phyloP scores from a whole-genome alignment of 2,113 vertebrate species.

The Phylloscopus trochiloides region DNA sequence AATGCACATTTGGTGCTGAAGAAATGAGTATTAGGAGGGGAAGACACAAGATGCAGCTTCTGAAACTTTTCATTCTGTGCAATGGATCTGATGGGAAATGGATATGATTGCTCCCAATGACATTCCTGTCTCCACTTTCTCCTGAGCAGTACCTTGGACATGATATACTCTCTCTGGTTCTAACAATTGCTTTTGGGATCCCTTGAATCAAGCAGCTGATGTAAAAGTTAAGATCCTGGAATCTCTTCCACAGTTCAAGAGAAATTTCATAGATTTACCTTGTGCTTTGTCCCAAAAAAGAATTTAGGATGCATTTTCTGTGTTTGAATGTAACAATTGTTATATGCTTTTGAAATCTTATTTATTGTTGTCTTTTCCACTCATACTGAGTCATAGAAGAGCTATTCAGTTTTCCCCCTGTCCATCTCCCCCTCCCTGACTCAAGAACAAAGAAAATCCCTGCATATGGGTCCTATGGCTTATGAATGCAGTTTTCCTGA shows the following conservation, averaged over 20 bases:
- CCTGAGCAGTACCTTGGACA: neutral
- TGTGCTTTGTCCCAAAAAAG: neutral
- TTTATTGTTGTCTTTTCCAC: neutral
- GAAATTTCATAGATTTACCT: neutral
- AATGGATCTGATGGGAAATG: neutral
- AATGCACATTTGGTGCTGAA: neutral
- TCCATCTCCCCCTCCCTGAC: neutral
- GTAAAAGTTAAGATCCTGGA: neutral
- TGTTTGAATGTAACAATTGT: neutral
- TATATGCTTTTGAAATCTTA: neutral
- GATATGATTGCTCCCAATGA: neutral
- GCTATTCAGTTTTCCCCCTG: neutral
- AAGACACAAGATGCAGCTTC: neutral
- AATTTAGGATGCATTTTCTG: neutral
- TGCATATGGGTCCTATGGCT: neutral
- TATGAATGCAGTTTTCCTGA: neutral
- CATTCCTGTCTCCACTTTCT: neutral
- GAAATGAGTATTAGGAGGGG: neutral
- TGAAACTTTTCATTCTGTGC: neutral
- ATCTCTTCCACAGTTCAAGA: neutral
- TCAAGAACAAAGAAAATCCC: neutral
- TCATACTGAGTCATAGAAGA: neutral
- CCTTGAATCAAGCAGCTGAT: neutral
- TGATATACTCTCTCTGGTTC: neutral
- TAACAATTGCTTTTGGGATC: neutral